phyloP scores from a whole-genome alignment of 2,797 vertebrate species.

The Chelmon rostratus region DNA sequence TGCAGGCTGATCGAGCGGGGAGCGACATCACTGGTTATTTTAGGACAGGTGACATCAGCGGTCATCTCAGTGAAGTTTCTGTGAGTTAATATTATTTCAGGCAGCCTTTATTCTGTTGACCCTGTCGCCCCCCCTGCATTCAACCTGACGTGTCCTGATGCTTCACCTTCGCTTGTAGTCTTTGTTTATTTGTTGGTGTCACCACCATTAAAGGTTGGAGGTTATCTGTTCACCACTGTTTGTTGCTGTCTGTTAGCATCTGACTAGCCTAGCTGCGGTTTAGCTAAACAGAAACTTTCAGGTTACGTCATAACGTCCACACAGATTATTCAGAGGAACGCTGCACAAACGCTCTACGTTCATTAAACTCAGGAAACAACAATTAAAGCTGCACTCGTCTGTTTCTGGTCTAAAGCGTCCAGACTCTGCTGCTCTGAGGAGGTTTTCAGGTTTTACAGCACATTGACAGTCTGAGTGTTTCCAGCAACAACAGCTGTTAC shows the following conservation, averaged over 20 bases:
- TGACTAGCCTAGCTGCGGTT: neutral
- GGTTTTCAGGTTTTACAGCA: no score
- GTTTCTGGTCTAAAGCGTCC: no score
- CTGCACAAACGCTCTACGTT: neutral
- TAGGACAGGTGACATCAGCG: conserved; percentile 28
- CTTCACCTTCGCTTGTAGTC: neutral
- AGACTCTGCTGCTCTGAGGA: no score
- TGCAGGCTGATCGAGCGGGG: neutral
- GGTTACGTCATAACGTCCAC: no score
- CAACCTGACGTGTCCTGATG: neutral
- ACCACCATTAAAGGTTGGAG: neutral
- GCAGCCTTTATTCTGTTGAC: conserved; percentile 6
- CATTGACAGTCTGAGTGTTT: no score
- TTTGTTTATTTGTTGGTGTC: conserved; percentile 6
- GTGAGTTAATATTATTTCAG: neutral
- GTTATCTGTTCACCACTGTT: neutral
- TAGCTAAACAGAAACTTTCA: neutral
- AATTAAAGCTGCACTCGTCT: neutral
- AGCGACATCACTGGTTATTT: conserved; percentile 42
- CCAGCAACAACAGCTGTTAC: no score
- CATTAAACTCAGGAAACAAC: no score
- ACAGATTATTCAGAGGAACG: no score
- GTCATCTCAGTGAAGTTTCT: conserved; percentile 1
- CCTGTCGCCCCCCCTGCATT: neutral
- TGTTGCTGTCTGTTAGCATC: neutral